phyloP scores from a whole-genome alignment of 2,113 vertebrate genomes.

The Thomomys bottae region DNA sequence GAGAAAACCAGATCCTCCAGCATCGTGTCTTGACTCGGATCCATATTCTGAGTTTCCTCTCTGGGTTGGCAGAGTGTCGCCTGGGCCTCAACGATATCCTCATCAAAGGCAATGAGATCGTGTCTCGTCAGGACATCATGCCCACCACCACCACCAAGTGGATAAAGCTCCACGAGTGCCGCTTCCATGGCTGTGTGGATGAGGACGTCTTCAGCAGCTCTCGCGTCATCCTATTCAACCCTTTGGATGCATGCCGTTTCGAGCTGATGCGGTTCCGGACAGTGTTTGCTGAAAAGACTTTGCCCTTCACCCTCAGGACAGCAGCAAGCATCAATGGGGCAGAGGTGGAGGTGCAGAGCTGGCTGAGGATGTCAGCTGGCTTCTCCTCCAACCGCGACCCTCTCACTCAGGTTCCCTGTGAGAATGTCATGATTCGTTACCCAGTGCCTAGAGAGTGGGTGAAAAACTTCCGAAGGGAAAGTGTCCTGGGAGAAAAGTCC shows the following conservation, averaged over 20 bases:
- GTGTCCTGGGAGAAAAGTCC: conserved; percentile 91
- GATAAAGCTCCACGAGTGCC: conserved; percentile 89
- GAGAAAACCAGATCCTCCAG: conserved; percentile 86
- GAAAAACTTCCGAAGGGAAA: conserved; percentile 93
- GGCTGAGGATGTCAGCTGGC: conserved; percentile 92
- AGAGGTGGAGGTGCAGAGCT: conserved; percentile 94
- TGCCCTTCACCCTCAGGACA: conserved; percentile 92
- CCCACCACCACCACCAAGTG: conserved; percentile 93
- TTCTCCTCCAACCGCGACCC: conserved; percentile 91
- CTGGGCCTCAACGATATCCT: conserved; percentile 92
- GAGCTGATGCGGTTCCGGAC: conserved; percentile 92
- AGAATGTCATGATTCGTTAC: conserved; percentile 92
- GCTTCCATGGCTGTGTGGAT: conserved; percentile 89
- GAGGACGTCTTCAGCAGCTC: conserved; percentile 86
- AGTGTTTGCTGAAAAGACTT: conserved; percentile 89
- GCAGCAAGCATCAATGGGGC: conserved; percentile 89
- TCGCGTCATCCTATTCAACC: conserved; percentile 87
- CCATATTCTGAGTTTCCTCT: conserved; percentile 90
- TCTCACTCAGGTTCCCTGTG: conserved; percentile 91
- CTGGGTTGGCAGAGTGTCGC: conserved; percentile 89
- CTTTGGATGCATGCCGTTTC: conserved; percentile 89
- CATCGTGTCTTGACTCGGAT: conserved; percentile 90
- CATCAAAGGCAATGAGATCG: conserved; percentile 92
- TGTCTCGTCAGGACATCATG: conserved; percentile 93
- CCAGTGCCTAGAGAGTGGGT: conserved; percentile 92